phyloP scores from a whole-genome alignment of 2,797 vertebrate genomes.

The Alauda arvensis region DNA sequence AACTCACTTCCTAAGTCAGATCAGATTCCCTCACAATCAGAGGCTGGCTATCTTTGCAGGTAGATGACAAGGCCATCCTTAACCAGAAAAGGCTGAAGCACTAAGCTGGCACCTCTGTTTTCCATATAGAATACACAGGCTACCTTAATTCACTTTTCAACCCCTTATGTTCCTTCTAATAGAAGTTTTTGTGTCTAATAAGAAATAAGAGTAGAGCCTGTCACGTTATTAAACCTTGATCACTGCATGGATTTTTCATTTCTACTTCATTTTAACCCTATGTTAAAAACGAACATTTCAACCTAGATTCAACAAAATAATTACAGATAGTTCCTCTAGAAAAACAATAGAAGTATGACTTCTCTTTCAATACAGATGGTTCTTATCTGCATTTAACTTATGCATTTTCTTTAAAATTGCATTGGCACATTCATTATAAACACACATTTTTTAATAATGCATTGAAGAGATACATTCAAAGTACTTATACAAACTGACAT shows the following conservation, averaged over 20 bases:
- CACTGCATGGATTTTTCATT: not conserved
- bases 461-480: not conserved
- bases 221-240: not conserved
- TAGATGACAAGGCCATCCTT: not conserved
- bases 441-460: not conserved
- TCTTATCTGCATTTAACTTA: conserved; percentile 3
- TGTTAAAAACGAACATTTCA: not conserved
- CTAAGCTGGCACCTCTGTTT: not conserved
- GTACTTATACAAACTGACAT: not conserved
- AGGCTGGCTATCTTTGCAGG: not conserved
- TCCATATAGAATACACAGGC: not conserved
- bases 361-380: not conserved
- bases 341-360: not conserved
- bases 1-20: not conserved
- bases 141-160: not conserved
- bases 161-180: not conserved
- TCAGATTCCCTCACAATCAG: not conserved
- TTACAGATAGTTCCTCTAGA: not conserved
- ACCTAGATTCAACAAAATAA: conserved; percentile 11
- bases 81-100: not conserved
- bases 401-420: not conserved
- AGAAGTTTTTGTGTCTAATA: not conserved
- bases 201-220: not conserved
- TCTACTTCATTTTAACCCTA: not conserved
- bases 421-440: not conserved